A percentile compares a stretch with the other conserved stretches of the same genome.
These are phyloP conservation scores for Proctacanthus coquilletti DNA, from an alignment of 1,140 invertebrate genomes.

Conservation along the genomic window DNA sequence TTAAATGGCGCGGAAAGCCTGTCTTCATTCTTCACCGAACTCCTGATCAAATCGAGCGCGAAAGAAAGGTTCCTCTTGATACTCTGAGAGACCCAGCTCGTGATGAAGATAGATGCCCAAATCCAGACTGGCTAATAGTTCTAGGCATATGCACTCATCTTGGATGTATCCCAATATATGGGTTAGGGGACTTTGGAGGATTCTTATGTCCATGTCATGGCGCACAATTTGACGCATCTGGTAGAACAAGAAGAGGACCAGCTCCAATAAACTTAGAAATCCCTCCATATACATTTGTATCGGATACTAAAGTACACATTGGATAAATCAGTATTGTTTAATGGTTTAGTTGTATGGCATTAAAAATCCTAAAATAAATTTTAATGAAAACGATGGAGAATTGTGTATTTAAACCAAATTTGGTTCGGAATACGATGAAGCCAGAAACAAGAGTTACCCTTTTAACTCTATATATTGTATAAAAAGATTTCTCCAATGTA, in stretches of 20 bases:
- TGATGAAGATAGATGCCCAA: slow-evolving; percentile 45
- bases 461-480: no score
- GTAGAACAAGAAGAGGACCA: slow-evolving; percentile 56
- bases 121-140: slow-evolving; percentile 65
- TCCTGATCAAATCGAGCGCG: slow-evolving; percentile 48
- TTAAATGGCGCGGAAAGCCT: slow-evolving; percentile 74
- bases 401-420: no score
- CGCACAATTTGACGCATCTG: slow-evolving; percentile 77
- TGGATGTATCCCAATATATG: slow-evolving; percentile 69
- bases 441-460: no score
- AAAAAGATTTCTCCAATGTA: no score
- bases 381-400: no score
- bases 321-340: no score
- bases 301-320: no score
- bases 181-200: slow-evolving; percentile 58
- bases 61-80: slow-evolving; percentile 39
- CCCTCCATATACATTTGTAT: no score
- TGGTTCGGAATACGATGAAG: no score
- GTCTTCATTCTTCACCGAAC: slow-evolving; percentile 65
- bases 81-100: slow-evolving; percentile 57
- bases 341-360: no score
- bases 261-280: slow-evolving; percentile 72
- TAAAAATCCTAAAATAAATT: no score
- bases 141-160: slow-evolving; percentile 83
- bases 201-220: slow-evolving; percentile 90